Base-by-base conservation (phyloP, 2,888 invertebrate genomes). In the Meiosimyza decipiens region DNA sequence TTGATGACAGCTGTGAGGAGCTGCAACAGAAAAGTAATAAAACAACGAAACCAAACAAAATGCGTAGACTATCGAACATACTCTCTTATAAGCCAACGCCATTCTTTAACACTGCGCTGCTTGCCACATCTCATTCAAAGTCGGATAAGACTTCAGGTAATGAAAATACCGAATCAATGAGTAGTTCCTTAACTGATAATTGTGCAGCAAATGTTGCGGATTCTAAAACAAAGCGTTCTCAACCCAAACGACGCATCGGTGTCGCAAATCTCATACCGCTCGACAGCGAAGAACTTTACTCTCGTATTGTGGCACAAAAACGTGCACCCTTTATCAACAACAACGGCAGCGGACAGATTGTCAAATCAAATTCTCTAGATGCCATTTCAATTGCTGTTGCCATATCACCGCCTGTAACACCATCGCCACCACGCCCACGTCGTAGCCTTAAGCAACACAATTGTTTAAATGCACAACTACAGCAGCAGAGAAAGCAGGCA, bases 1-100 rank as follows among this genome's bases (percentile, higher is more conserved):
- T 18, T 40, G 54, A 16, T 40, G 33, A 40, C 18, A 50, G 9
- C 11, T 65, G 7, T 16, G n/a, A 50, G 28, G 12, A 71, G 22
- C 9, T 55, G 11, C 55, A 64, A 18, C 69, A 55, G 22, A 75
- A 75, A 28, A 55, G 15, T 49, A 49, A 62, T 9, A 81, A 82
- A 71, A 69, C 78, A 40, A 80, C 80, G 69, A 84, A 83, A 72
- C 77, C 79, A 60, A 83, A 80, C 52, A 87, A 85, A 79, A 86
- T 86, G 80, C 80, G 87, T 54, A 81, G 86, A 69, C 85, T 87
- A 73, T 87, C 87, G 49, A 85, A 87, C 76, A 87, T 87, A 74
- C 78, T 87, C 65, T 82, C 85, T 66, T 85, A 87, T 66, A 83
- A 77, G 64, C 69, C 77, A 55, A 64, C 74, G n/a, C 22, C 22